phyloP scores from a whole-genome alignment of 1,140 invertebrate species.

The Papilio helenus region DNA sequence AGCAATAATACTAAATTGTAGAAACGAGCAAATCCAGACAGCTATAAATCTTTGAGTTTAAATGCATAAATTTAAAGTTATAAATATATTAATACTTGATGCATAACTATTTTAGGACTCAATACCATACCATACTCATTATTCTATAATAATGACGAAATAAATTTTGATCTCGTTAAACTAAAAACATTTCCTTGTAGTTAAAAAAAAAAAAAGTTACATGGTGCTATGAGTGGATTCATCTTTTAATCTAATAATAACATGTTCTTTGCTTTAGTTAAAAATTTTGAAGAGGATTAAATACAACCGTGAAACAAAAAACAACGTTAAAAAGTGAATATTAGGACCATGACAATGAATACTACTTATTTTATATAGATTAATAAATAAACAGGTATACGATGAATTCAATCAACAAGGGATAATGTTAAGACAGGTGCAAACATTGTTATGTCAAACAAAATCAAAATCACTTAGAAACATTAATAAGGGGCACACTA shows the following conservation, averaged over 20 bases:
- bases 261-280: background rate
- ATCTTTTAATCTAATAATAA: background rate
- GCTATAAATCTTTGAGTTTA: background rate
- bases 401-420: background rate
- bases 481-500: constrained; percentile 20
- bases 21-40: background rate
- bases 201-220: background rate
- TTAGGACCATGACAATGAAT: background rate
- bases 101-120: background rate
- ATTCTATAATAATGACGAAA: background rate
- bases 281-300: background rate
- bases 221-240: background rate
- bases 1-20: constrained; percentile 16
- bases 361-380: background rate
- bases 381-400: constrained; percentile 5
- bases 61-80: constrained; percentile 22
- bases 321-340: background rate
- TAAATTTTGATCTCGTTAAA: background rate
- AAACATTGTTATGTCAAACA: constrained; percentile 20
- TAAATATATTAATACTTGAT: background rate
- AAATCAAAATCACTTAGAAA: constrained; percentile 5
- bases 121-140: background rate
- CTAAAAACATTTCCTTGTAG: background rate
- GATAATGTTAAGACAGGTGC: constrained; percentile 7
- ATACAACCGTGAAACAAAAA: background rate